Base-by-base conservation (phyloP, 2,113 vertebrate genomes). In the Anhinga anhinga region DNA sequence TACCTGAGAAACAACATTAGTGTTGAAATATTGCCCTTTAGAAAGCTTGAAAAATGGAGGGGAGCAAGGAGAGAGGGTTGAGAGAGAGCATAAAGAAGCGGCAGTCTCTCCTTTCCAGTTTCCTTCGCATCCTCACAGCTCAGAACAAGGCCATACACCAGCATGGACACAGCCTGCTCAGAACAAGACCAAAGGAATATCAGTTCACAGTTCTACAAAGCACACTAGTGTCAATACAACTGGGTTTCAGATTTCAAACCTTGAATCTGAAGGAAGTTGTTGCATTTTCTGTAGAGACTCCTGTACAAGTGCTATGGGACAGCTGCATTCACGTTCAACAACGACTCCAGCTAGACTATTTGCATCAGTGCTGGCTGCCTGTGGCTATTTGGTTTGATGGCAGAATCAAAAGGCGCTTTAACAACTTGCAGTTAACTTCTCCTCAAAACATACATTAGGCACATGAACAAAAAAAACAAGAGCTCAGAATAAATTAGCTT, bases 351-450 rank as follows among this genome's bases (percentile, higher is more conserved):
- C 92, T 63, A 82, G 40, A 52, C 93, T 98, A 98, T 98, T 96
- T 95, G 98, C 96, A 98, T 93, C 94, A 97, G 93, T 98, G 96
- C 97, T 98, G 98, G 93, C 97, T 98, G 98, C 98, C 98, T 98
- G 98, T 96, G 98, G 98, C 98, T 98, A 98, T 98, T 98, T 98
- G 98, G 98, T 98, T 98, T 98, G 98, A 98, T 97, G 98, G 98
- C 98, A 98, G 98, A 98, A 98, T 98, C 98, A 96, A 98, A 99
- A 99, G 98, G 99, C 98, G 97, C 99, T 99, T 99, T 97, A 97
- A 98, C 98, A 93, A 98, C 98, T 98, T 96, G 98, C 97, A 98
- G 93, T 97, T 95, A 86, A 98, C 95, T 96, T 97, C 97, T 98
- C 96, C 96, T 98, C 96, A 83, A 96, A 96, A 98, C 95, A 74